Evolutionary conservation across 2,113 vertebrate species (phyloP).

Genomic region (Romanogobio albipinnatus): DNA sequence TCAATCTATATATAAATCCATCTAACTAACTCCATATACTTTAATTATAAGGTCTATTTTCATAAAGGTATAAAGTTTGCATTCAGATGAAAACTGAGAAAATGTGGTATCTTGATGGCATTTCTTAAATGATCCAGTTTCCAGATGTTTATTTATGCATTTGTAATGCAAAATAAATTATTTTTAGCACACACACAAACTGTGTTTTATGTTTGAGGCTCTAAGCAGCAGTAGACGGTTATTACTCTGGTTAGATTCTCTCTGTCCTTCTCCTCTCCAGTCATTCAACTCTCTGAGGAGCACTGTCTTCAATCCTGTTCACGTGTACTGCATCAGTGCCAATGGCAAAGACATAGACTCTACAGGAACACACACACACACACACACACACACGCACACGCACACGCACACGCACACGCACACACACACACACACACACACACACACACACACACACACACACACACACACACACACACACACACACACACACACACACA

Average conservation of each 20-base stretch:
- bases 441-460: neutral
- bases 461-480: neutral
- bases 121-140: neutral
- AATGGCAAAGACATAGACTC: neutral
- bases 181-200: neutral
- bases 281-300: neutral
- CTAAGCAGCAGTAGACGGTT: neutral
- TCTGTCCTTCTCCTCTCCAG: neutral
- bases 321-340: neutral
- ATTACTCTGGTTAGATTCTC: neutral
- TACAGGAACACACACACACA: neutral
- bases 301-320: neutral
- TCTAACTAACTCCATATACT: neutral
- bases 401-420: neutral
- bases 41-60: neutral
- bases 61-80: no score
- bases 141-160: no score
- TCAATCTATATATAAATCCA: neutral
- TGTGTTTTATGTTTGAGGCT: neutral
- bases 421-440: neutral
- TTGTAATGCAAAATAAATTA: neutral
- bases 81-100: neutral
- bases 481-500: neutral
- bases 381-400: neutral
- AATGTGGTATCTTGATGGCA: neutral